Conservation (phyloP, 2,797 vertebrate genomes). For the Micrastur ruficollis region DNA sequence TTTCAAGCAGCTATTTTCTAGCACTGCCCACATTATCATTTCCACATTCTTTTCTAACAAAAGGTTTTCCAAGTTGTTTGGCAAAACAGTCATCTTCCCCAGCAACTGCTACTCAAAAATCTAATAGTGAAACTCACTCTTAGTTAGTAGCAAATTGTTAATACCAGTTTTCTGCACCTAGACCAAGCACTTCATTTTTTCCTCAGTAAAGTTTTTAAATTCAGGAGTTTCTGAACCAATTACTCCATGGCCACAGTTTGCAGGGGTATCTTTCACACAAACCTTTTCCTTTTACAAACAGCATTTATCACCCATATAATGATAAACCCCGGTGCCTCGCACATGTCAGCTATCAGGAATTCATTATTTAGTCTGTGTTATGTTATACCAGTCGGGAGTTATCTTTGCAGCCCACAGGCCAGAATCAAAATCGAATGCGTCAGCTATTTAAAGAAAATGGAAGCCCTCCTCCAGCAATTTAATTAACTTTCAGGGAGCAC, state of each 20-base stretch:
- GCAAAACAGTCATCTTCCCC: not conserved
- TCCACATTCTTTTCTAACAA: not conserved
- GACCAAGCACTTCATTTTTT: not conserved
- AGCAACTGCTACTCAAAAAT: not conserved
- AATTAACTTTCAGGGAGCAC: slow-evolving; percentile 56
- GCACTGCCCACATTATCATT: not conserved
- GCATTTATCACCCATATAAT: slow-evolving; percentile 22
- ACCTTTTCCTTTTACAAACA: slow-evolving; percentile 44
- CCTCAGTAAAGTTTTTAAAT: not conserved
- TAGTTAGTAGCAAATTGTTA: not conserved
- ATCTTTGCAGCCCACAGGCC: slow-evolving; percentile 78
- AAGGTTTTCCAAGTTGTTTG: not conserved
- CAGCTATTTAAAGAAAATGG: slow-evolving; percentile 83
- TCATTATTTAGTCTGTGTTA: slow-evolving; percentile 85
- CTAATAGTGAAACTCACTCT: not conserved
- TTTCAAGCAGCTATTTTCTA: not conserved
- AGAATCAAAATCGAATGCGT: slow-evolving; percentile 75
- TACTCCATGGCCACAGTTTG: slow-evolving; percentile 61
- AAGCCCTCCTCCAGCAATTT: slow-evolving; percentile 56
- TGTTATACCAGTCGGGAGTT: slow-evolving; percentile 81
- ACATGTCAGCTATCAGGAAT: slow-evolving; percentile 87
- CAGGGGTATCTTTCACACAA: slow-evolving; percentile 23
- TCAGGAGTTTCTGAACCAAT: not conserved
- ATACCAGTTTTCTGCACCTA: not conserved
- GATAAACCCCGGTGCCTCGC: slow-evolving; percentile 53